These are phyloP conservation scores for Diplosoma virens DNA, from an alignment of 23 tunicate genomes.

Conservation along the genomic window DNA sequence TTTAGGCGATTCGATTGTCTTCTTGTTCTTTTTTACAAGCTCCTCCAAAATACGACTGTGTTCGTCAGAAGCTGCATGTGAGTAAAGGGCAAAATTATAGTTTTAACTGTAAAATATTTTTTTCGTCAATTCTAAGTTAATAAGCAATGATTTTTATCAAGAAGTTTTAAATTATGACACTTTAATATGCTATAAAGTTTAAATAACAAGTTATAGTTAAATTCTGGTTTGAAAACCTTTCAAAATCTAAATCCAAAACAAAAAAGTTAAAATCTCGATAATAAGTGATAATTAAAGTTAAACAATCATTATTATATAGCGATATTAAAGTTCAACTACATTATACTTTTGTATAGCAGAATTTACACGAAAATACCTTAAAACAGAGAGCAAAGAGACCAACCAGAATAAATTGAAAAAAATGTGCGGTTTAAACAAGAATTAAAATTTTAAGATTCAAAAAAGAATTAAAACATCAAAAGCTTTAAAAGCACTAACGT, in stretches of 20 bases:
- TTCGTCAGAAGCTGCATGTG: constrained; percentile 60
- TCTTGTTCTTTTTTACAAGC: constrained; percentile 56
- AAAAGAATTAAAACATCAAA: neutral
- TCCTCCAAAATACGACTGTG: constrained; percentile 72
- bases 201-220: no score
- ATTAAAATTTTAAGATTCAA: neutral
- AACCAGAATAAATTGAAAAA: neutral
- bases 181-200: no score
- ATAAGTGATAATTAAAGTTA: no score
- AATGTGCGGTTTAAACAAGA: neutral
- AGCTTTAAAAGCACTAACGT: constrained; percentile 38
- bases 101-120: neutral
- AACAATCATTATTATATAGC: no score
- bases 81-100: no score
- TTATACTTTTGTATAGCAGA: no score
- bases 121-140: neutral
- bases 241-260: no score
- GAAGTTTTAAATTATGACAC: neutral
- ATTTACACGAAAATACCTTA: no score
- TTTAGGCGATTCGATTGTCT: constrained; percentile 82
- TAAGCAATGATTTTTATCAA: neutral
- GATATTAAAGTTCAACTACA: no score
- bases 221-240: no score
- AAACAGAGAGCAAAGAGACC: neutral
- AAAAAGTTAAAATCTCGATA: no score